Conservation (phyloP, 2,797 vertebrate species). For the Syndactyla subalaris region DNA sequence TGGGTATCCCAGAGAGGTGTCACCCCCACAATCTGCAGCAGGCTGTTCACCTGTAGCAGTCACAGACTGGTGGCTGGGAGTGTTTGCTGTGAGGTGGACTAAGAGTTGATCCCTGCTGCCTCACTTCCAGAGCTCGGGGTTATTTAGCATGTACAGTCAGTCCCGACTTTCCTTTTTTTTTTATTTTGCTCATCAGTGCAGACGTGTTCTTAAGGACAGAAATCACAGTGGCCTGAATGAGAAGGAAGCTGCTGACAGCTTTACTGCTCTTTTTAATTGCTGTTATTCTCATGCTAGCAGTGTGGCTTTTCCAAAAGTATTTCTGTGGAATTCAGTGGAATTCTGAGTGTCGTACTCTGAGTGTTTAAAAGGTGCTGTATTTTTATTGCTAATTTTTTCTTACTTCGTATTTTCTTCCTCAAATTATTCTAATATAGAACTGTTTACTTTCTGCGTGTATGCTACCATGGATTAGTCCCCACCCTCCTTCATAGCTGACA, state of each 20-base stretch:
- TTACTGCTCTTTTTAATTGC: background rate
- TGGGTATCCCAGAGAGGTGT: background rate
- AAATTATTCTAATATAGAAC: background rate
- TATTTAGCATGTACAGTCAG: background rate
- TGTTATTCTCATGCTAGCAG: background rate
- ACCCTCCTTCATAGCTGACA: background rate
- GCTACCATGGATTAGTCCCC: background rate
- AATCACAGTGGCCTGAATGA: background rate
- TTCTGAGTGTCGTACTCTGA: background rate
- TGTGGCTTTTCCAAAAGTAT: background rate
- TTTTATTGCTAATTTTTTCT: background rate
- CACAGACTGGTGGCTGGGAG: background rate
- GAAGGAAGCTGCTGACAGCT: conserved; percentile 25
- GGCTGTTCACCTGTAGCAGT: background rate
- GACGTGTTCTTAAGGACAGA: background rate
- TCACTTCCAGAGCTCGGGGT: background rate
- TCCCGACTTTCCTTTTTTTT: background rate
- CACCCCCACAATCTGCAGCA: background rate
- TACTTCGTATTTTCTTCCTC: background rate
- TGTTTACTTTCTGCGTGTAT: background rate
- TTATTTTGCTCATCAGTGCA: background rate
- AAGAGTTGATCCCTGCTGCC: accelerated
- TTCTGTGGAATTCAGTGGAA: background rate
- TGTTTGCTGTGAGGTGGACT: background rate
- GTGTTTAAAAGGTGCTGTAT: background rate